Base-by-base conservation (phyloP, 2,113 vertebrate species). In the Apistogramma diplotaenia region DNA sequence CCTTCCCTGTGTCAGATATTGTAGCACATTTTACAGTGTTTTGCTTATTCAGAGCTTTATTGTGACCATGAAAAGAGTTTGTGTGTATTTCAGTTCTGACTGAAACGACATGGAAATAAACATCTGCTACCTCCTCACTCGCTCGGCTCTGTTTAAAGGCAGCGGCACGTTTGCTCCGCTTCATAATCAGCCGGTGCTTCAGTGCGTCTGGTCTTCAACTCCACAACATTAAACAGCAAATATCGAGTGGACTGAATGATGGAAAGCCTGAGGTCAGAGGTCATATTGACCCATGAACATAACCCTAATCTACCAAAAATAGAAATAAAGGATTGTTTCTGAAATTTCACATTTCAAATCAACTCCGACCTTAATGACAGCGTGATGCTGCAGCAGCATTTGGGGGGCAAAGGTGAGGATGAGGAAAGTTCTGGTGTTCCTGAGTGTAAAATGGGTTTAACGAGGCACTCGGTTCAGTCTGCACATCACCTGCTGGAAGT, bases 401-500 rank as follows among this genome's bases (percentile, higher is more conserved):
- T 18, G 25, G 1, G 1, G 6, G 6, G 19, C 31, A 23, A 21
- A 35, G 5, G 3, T 58, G 18, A 29, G 18, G 3, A 12, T 13
- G 11, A 19, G 60, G 4, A 19, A 53, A 25, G 2, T 51, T n/a
- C 2, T 15, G 23, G n/a, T 49, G 25, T 55, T 70, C 6, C 2
- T 74, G 13, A 25, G 46, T 29, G 15, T 67, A 49, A 1, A 19
- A 53, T 4, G 1, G 27, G 57, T 35, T 87, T 55, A 85, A 93
- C 82, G 84, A 78, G 18, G 85, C 37, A 15, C 89, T 82, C 13
- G 93, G 11, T 81, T 93, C 83, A 31, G 89, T 72, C 75, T 93
- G 90, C 93, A 88, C 77, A 85, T 23, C 84, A 93, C 54, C 76
- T 88, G 86, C 88, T 92, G 76, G 57, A 92, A 46, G 60, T 91